Evolutionary conservation across 2,888 invertebrate species (phyloP).

Genomic region (Criorhina ranunculi): DNA sequence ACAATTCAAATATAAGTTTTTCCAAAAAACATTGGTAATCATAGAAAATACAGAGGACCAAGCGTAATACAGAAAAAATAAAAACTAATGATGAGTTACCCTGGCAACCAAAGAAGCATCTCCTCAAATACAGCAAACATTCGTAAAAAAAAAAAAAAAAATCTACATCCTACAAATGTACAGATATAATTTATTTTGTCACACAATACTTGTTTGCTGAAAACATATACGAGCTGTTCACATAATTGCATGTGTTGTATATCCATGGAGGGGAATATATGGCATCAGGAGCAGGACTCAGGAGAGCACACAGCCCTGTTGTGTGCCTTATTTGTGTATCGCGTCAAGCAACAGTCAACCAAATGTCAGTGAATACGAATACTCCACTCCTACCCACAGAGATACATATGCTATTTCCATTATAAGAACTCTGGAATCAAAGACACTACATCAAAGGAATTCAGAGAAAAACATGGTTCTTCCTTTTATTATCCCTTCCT

Average conservation of each 20-base stretch:
- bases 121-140: constrained; percentile 47
- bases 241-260: constrained; percentile 58
- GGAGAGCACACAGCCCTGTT: constrained; percentile 13
- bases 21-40: constrained; percentile 24
- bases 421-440: constrained; percentile 67
- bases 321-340: constrained; percentile 55
- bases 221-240: constrained; percentile 64
- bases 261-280: constrained; percentile 14
- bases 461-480: constrained; percentile 65
- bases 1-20: no score
- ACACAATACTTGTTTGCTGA: constrained; percentile 71
- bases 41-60: constrained; percentile 20
- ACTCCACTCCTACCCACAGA: constrained; percentile 28
- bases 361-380: constrained; percentile 62
- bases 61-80: constrained; percentile 50
- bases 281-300: background rate
- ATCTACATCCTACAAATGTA: constrained; percentile 43
- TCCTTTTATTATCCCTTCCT: constrained; percentile 71
- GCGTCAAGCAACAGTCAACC: constrained; percentile 43
- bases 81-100: constrained; percentile 67
- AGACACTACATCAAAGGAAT: constrained; percentile 74
- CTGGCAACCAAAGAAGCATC: constrained; percentile 52
- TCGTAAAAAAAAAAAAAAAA: no score
- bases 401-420: constrained; percentile 49
- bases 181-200: constrained; percentile 69